Base-by-base conservation (phyloP, 2,113 vertebrate genomes). In the Casuarius casuarius region DNA sequence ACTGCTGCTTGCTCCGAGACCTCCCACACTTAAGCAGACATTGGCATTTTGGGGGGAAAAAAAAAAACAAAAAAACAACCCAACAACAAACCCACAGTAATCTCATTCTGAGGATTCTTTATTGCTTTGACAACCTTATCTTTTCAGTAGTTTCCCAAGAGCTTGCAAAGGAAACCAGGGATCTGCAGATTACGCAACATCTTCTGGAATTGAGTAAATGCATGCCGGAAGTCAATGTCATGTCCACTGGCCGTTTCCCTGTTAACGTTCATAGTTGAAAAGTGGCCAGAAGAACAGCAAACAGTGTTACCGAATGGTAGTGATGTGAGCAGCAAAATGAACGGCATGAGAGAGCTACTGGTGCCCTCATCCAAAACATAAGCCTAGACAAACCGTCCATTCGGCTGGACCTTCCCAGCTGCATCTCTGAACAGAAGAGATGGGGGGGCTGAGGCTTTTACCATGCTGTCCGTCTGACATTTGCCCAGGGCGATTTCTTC, bases 401-500 rank as follows among this genome's bases (percentile, higher is more conserved):
- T 5, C 35, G 56, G 38, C 14, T 51, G 19, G 65, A 26, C 63
- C 40, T 42, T 63, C 74, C 51, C 76, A 54, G 76, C 7, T 17
- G 35, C 29, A 12, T 3, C 52, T 72, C 74, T 12, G 51, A 66
- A 61, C 56, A 13, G 38, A 11, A 49, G 44, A 28, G 48, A 14
- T 5, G 22, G 35, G 72, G 21, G 26, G 33, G 33, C 3, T 0
- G 3, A 4, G 38, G 73, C 23, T 42, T 63, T 93, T 96, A 99
- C 97, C 97, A 98, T 48, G 97, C 76, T 3, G 98, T 96, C 76
- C 98, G 97, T 72, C 98, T 99, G 66, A 99, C 97, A 1, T 93
- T 71, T 0, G 92, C 96, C 99, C 99, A 99, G 66, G 97, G 73
- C 0, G 99, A 99, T 28, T 76, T 98, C 79, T 98, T 98, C 96